Base-by-base conservation (phyloP, 2,888 invertebrate genomes). In the Metalampra italica region DNA sequence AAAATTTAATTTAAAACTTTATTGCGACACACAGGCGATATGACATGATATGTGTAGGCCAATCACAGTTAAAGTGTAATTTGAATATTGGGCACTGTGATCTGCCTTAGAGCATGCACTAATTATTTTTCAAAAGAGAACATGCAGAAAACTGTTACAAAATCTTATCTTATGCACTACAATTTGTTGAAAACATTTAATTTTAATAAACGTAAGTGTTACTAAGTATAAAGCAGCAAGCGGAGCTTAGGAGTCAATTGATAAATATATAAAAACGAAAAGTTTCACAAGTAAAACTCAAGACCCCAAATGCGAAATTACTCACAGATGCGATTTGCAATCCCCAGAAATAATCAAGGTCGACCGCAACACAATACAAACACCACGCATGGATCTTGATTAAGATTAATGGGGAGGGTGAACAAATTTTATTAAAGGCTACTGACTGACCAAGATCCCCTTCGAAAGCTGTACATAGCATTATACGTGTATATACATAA, bases 391-490 rank as follows among this genome's bases (percentile, higher is more conserved):
- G 57, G 62, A 66, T 60, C 64, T 64, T 72, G 64, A 77, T 74
- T 68, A 72, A 71, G 70, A 79, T 73, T 66, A 74, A 78, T 75
- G 68, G 66, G 60, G 47, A 55, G 75, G 71, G 75, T 60, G 68
- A 66, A 65, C 64, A 66, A 76, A 78, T 71, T 75, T 63, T 67
- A 74, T 78, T 77, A 73, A 66, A 58, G 54, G 50, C 64, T 62
- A 60, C 56, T 36, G 47, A 43, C 44, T 50, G 53, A 49, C 50
- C 49, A 47, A 55, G 34, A 32, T 42, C 9, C 22, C 22, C 8
- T n/a, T 7, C 7, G 36, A 36, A 36, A 36, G 36, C n/a, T 36
- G 36, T 9, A 40, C 40, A 37, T 37, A 45, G 14, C 37, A 9
- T 36, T 7, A 36, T 36, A 15, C 32, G 2, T 32, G 11, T 8